phyloP scores from a whole-genome alignment of 2,113 vertebrate genomes.

The Crypturellus undulatus region DNA sequence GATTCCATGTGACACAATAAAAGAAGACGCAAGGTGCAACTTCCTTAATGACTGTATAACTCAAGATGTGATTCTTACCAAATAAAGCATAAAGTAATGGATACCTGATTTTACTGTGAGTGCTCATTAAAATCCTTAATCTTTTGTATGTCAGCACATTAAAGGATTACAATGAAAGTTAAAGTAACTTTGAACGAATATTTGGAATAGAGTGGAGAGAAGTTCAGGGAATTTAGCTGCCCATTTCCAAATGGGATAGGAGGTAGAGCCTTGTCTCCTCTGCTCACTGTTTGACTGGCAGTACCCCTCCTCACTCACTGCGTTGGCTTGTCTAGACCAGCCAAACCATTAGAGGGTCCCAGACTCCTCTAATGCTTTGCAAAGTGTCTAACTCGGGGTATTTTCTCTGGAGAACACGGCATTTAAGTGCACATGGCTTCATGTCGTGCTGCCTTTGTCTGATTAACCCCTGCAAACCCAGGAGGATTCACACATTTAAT shows the following conservation, averaged over 20 bases:
- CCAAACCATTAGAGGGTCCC: neutral
- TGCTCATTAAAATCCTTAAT: neutral
- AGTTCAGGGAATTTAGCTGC: neutral
- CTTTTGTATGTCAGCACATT: neutral
- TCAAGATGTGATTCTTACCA: neutral
- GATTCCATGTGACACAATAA: conserved; percentile 2
- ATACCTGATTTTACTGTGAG: neutral
- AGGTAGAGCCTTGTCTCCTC: neutral
- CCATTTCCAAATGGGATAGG: neutral
- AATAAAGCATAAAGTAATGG: neutral
- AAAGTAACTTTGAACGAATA: neutral
- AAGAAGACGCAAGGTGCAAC: neutral
- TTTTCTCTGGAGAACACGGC: neutral
- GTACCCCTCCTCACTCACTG: neutral
- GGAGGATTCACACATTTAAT: neutral
- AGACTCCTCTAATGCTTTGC: neutral
- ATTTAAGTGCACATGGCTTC: neutral
- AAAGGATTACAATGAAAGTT: neutral
- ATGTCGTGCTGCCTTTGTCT: neutral
- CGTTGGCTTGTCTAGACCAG: neutral
- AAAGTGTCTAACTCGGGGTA: neutral
- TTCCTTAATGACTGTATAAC: neutral
- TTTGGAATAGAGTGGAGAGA: neutral
- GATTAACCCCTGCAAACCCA: neutral
- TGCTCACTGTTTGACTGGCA: neutral